Evolutionary conservation across 2,797 vertebrate species (phyloP), one percentile per base, ranked within the genome.

Genomic region (Falco biarmicus): DNA sequence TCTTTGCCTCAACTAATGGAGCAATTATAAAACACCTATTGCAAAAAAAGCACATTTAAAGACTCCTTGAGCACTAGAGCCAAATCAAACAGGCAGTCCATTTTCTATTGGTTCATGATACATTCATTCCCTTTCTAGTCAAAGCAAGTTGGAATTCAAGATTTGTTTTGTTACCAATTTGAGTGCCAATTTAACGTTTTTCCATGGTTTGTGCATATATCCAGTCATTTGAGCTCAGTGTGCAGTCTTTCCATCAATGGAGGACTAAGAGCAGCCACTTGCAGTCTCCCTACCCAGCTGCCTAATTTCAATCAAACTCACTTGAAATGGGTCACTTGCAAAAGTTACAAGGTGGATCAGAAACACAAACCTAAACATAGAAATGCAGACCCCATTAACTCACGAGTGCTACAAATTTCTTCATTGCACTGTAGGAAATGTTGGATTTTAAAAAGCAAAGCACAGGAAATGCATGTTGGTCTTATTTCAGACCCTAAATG

Each of bases 61-160:
- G 81, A 53, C 31, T 65, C 24, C 15, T 12, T 54, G 59, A 69
- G 45, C 37, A 43, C 66, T 9, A 47, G 51, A 74, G 65, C 78
- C 88, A 87, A 48, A 66, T 84, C 90, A 69, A 93, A 81, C 50
- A 95, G 57, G 53, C 43, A 47, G 77, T 43, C 79, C 21, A 32
- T 64, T 92, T 89, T 60, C 77, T 80, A 9, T 48, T 76, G 64
- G 70, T 50, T 73, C 66, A 51, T 25, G 47, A 68, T 9, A 77
- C 18, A 56, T 50, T 91, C 17, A 26, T 74, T 68, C 56, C 54
- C 50, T n/a, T 91, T 87, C 80, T 65, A 80, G 73, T 54, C 64
- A 88, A 94, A 96, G n/a, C 31, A 93, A 90, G 75, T 31, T 54
- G 65, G 48, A 94, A 84, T 74, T 57, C 89, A 84, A 81, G 31